These are phyloP conservation scores for Odontomachus brunneus DNA, from an alignment of 1,140 invertebrate genomes.

Conservation along the genomic window DNA sequence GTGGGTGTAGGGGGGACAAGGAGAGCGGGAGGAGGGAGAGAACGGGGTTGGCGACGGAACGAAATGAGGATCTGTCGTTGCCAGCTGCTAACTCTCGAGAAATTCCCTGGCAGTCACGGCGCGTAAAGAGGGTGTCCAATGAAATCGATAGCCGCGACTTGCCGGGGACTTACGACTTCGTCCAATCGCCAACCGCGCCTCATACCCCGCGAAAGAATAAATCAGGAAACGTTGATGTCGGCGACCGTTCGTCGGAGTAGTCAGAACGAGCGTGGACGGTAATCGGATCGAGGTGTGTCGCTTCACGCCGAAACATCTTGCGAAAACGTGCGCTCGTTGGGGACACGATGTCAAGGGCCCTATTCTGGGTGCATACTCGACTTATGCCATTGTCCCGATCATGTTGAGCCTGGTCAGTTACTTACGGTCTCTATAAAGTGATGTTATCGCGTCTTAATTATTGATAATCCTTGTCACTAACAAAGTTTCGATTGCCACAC, in stretches of 20 bases:
- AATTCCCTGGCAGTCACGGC: constrained; percentile 81
- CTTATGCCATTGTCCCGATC: no score
- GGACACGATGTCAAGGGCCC: no score
- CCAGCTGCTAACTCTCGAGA: constrained; percentile 82
- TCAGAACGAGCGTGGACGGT: no score
- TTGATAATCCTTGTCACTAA: no score
- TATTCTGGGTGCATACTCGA: no score
- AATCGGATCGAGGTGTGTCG: background rate
- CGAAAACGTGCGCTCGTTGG: no score
- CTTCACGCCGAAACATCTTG: no score
- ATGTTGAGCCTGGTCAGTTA: no score
- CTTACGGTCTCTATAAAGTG: no score
- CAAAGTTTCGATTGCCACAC: no score
- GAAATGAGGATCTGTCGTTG: constrained; percentile 83
- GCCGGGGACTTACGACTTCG: constrained; percentile 47
- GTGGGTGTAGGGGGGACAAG: no score
- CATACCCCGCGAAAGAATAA: constrained; percentile 12
- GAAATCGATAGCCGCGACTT: constrained; percentile 80
- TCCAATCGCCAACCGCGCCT: constrained; percentile 37
- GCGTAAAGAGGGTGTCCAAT: constrained; percentile 76
- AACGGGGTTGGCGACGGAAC: constrained; percentile 67
- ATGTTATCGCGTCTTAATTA: no score
- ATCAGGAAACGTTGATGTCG: background rate
- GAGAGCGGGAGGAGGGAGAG: background rate
- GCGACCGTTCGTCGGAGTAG: background rate